phyloP scores from a whole-genome alignment of 2,113 vertebrate genomes.

The Notothenia rossii region DNA sequence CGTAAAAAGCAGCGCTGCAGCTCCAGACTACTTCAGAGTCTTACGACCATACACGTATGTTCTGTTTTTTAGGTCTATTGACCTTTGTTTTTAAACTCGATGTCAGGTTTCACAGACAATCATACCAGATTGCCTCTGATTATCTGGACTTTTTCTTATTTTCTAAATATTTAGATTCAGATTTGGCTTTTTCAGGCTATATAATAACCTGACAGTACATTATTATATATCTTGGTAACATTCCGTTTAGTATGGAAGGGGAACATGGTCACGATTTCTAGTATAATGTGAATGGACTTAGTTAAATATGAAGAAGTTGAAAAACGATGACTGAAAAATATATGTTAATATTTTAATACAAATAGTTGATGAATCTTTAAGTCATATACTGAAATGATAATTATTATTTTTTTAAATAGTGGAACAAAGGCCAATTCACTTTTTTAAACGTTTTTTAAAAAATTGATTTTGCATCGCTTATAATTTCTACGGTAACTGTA shows the following conservation, averaged over 20 bases:
- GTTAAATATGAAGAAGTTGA: too few relatives aligned
- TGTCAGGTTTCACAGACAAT: background rate
- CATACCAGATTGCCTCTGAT: background rate
- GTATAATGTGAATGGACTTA: too few relatives aligned
- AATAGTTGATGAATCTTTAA: too few relatives aligned
- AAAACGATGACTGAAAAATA: too few relatives aligned
- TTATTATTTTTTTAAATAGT: background rate
- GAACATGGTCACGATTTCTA: too few relatives aligned
- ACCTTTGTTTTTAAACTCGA: background rate
- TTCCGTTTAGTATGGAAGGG: too few relatives aligned
- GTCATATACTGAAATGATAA: background rate
- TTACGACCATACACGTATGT: conserved; percentile 90
- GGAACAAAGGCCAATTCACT: too few relatives aligned
- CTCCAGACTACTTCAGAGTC: conserved; percentile 90
- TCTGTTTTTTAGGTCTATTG: background rate
- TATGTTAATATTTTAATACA: too few relatives aligned
- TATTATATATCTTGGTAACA: too few relatives aligned
- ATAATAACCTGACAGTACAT: background rate
- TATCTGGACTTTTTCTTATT: too few relatives aligned
- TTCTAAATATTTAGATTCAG: background rate
- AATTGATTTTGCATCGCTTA: background rate
- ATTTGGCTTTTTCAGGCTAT: background rate
- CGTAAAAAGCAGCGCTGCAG: conserved; percentile 84
- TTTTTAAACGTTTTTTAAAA: too few relatives aligned
- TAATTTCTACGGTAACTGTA: background rate